Evolutionary conservation across 2,888 invertebrate genomes (phyloP).

Genomic region (Tethea ocularis): DNA sequence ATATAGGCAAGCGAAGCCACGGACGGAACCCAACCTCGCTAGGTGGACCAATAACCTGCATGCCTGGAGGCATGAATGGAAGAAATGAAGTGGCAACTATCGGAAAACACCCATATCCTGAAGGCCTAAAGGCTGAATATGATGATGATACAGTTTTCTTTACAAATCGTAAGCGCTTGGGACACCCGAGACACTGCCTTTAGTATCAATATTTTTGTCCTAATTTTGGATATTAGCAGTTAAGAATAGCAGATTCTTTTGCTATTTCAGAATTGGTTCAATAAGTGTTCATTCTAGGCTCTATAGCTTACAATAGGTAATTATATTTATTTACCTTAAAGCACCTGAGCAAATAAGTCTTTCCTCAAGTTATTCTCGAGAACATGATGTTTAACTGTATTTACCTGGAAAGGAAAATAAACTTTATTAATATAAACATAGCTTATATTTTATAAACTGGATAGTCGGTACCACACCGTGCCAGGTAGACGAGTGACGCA

Average conservation of each 20-base stretch:
- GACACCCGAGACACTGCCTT: too few species aligned
- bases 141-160: too few species aligned
- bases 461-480: conserved; percentile 5
- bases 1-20: too few species aligned
- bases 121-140: too few species aligned
- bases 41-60: too few species aligned
- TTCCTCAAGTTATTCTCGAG: background rate
- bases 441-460: conserved; percentile 7
- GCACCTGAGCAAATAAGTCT: conserved; percentile 5
- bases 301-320: background rate
- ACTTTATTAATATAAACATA: conserved; percentile 18
- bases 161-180: too few species aligned
- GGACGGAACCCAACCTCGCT: too few species aligned
- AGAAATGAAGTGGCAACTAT: background rate
- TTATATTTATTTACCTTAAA: conserved; percentile 2
- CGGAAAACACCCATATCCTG: background rate
- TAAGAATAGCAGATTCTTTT: too few species aligned
- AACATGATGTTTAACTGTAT: background rate
- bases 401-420: conserved; percentile 42
- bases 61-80: too few species aligned
- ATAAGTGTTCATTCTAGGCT: background rate
- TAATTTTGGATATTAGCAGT: too few species aligned
- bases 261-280: too few species aligned
- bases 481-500: conserved; percentile 1
- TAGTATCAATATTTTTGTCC: too few species aligned